These are phyloP conservation scores for Penaeus indicus DNA, from an alignment of 1,140 invertebrate species.

Conservation along the genomic window DNA sequence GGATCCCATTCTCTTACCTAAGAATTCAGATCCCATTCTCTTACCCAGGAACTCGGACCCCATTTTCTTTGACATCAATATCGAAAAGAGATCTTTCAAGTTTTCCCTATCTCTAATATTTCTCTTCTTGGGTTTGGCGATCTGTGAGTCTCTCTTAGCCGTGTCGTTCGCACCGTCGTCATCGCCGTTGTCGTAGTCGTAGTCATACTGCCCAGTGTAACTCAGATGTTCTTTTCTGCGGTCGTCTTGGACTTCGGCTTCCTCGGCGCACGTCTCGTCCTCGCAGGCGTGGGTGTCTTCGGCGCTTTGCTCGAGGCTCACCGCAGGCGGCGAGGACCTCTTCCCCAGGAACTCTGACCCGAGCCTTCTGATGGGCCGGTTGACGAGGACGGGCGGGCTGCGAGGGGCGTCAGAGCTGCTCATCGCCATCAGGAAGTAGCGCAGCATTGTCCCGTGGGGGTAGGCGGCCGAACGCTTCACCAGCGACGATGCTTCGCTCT, in stretches of 20 bases:
- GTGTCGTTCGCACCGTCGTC: background rate
- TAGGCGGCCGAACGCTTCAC: constrained; percentile 32
- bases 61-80: constrained; percentile 50
- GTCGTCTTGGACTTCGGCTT: background rate
- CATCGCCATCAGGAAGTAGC: constrained; percentile 51
- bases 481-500: background rate
- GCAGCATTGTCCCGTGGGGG: constrained; percentile 29
- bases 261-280: background rate
- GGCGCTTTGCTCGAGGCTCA: background rate
- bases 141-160: background rate
- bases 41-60: constrained; percentile 54
- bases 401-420: constrained; percentile 12
- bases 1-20: constrained; percentile 50
- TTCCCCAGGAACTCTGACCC: constrained; percentile 57
- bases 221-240: constrained; percentile 43
- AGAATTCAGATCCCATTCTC: constrained; percentile 26
- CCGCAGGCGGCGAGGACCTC: constrained; percentile 21
- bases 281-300: background rate
- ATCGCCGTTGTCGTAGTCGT: background rate
- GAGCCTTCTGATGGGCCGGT: constrained; percentile 48
- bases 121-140: constrained; percentile 19
- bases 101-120: background rate
- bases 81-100: constrained; percentile 37
- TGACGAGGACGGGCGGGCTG: constrained; percentile 32
- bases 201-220: constrained; percentile 48